These are phyloP conservation scores for Pseudochirops cupreus DNA, from an alignment of 2,797 vertebrate genomes.

Conservation along the genomic window DNA sequence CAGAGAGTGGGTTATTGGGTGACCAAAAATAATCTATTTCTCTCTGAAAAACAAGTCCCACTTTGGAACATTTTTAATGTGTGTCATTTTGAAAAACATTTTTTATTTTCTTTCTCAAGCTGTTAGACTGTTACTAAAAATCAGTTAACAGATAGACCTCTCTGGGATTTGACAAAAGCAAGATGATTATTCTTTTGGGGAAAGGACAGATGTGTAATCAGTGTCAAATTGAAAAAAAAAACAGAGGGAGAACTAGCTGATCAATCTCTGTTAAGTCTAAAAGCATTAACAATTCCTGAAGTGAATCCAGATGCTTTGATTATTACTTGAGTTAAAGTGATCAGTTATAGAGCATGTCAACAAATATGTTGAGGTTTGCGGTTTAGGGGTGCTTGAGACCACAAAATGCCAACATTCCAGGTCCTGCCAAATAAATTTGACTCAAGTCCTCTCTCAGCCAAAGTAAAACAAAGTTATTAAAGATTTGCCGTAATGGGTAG, in stretches of 20 bases:
- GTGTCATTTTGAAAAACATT: conserved; percentile 32
- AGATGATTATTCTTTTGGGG: conserved; percentile 57
- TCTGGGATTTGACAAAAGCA: conserved; percentile 61
- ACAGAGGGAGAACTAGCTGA: conserved; percentile 22
- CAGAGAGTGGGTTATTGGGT: neutral
- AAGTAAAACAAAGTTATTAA: too few species aligned
- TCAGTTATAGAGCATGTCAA: conserved; percentile 1
- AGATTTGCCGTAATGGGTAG: too few species aligned
- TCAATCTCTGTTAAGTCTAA: conserved; percentile 68
- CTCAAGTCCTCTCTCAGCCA: too few species aligned
- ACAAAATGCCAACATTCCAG: too few species aligned
- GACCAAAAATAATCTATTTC: neutral
- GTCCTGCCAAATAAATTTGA: too few species aligned
- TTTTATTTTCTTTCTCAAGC: conserved; percentile 66
- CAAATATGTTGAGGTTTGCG: neutral
- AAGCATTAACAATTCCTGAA: conserved; percentile 59
- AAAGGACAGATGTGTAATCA: conserved; percentile 59
- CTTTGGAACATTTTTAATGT: conserved; percentile 58
- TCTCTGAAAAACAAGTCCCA: conserved; percentile 24
- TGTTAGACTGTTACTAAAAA: conserved; percentile 61
- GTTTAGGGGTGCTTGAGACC: too few species aligned
- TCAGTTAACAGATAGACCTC: conserved; percentile 62
- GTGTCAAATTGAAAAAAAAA: neutral
- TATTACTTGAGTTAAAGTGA: conserved; percentile 27
- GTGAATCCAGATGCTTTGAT: conserved; percentile 62